Evolutionary conservation across 2,888 invertebrate genomes (phyloP).

Genomic region (Myathropa florea): DNA sequence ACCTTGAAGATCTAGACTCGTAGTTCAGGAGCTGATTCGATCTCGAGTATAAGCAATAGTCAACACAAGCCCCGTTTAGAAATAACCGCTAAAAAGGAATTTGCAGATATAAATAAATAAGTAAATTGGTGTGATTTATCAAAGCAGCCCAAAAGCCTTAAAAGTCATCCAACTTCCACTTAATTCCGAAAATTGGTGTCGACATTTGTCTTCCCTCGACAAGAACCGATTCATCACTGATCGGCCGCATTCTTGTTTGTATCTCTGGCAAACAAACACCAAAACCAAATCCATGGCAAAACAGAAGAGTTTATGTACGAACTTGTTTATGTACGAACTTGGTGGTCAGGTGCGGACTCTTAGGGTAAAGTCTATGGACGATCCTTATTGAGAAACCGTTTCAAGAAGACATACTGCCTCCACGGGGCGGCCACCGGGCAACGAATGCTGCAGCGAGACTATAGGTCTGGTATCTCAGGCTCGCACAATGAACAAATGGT

Average conservation of each 20-base stretch:
- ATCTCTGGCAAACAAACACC: background rate
- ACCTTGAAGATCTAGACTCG: too few relatives aligned
- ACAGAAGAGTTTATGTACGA: slow-evolving; percentile 58
- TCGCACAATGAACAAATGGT: too few relatives aligned
- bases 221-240: background rate
- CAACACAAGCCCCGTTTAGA: background rate
- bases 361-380: too few relatives aligned
- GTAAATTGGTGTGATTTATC: background rate
- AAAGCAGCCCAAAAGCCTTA: background rate
- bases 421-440: too few relatives aligned
- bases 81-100: background rate
- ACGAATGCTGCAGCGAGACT: too few relatives aligned
- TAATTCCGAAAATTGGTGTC: background rate
- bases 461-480: too few relatives aligned
- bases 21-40: too few relatives aligned
- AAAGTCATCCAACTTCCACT: background rate
- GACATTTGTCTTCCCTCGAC: background rate
- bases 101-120: background rate
- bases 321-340: too few relatives aligned
- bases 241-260: background rate
- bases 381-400: too few relatives aligned
- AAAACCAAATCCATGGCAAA: background rate
- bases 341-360: too few relatives aligned
- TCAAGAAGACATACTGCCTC: too few relatives aligned
- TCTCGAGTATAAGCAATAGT: background rate